Percentiles rank a stretch among this genome's conserved stretches.
Evolutionary conservation across 2,888 invertebrate genomes (phyloP).

Genomic region (Glaucopsyche alexis): DNA sequence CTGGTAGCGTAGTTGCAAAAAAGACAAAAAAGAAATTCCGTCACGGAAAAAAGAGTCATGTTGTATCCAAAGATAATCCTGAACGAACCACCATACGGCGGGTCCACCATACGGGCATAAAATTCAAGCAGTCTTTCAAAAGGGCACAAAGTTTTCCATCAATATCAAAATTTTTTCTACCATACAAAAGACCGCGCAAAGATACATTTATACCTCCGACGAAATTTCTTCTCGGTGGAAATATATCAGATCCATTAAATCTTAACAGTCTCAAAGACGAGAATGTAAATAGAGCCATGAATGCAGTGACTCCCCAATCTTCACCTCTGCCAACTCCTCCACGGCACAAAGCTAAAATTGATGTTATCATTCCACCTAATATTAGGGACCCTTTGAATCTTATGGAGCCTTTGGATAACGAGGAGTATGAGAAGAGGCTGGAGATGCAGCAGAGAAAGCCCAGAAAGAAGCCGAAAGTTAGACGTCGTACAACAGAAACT

Average conservation of each 20-base stretch:
- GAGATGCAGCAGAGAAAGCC: conserved; percentile 85
- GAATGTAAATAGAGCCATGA: conserved; percentile 87
- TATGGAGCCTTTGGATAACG: conserved; percentile 88
- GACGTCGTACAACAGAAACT: conserved; percentile 72
- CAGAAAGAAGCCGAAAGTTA: conserved; percentile 83
- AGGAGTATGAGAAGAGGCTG: conserved; percentile 89
- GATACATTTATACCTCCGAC: conserved; percentile 92
- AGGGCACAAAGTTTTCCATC: conserved; percentile 84
- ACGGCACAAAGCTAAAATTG: conserved; percentile 88
- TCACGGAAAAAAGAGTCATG: conserved; percentile 67
- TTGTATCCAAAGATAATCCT: conserved; percentile 61
- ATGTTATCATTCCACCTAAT: conserved; percentile 95
- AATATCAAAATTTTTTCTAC: conserved; percentile 86
- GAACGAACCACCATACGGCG: conserved; percentile 66
- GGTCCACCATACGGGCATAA: conserved; percentile 65
- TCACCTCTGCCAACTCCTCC: conserved; percentile 94
- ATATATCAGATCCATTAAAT: conserved; percentile 96
- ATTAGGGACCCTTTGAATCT: conserved; percentile 95
- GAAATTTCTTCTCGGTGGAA: conserved; percentile 96
- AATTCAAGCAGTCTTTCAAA: conserved; percentile 80
- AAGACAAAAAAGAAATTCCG: conserved; percentile 72
- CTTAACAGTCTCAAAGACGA: conserved; percentile 93
- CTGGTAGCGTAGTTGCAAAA: conserved; percentile 53
- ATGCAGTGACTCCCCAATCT: conserved; percentile 94
- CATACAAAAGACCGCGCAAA: conserved; percentile 86